phyloP scores from a whole-genome alignment of 2,797 vertebrate species.

The Girardinus metallicus region DNA sequence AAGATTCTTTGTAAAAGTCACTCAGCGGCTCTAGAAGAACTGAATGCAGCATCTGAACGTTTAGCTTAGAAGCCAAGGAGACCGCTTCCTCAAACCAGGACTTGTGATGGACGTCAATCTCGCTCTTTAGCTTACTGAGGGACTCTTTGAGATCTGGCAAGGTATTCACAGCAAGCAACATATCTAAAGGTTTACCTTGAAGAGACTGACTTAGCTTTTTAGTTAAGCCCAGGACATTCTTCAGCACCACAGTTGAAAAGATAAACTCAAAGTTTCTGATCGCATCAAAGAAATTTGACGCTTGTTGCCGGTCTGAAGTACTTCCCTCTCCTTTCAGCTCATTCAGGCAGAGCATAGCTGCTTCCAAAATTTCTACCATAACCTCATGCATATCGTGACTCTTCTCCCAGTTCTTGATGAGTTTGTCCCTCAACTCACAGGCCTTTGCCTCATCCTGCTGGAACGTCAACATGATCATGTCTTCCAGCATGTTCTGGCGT shows the following conservation, averaged over 20 bases:
- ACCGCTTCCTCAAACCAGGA: conserved; percentile 82
- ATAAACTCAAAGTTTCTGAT: conserved; percentile 83
- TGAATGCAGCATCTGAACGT: conserved; percentile 72
- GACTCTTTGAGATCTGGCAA: conserved; percentile 72
- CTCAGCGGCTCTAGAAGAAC: conserved; percentile 78
- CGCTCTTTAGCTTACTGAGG: conserved; percentile 66
- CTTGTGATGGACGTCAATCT: conserved; percentile 77
- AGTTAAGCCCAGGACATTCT: conserved; percentile 74
- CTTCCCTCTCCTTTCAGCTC: conserved; percentile 71
- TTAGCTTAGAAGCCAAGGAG: conserved; percentile 72
- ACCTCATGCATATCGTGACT: conserved; percentile 82
- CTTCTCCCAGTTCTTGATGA: conserved; percentile 80
- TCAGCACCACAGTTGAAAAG: conserved; percentile 78
- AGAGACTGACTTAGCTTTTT: conserved; percentile 78
- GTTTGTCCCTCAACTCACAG: conserved; percentile 78
- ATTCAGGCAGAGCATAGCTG: conserved; percentile 74
- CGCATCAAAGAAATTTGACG: conserved; percentile 62
- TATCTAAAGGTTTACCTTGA: conserved; percentile 81
- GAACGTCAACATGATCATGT: conserved; percentile 74
- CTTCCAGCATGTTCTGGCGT: conserved; percentile 78
- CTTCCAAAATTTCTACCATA: conserved; percentile 75
- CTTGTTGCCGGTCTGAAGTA: conserved; percentile 63
- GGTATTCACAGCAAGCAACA: conserved; percentile 73
- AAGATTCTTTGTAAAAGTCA: conserved; percentile 78
- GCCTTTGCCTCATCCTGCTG: conserved; percentile 73